Percentiles rank a stretch among this genome's conserved stretches.
phyloP scores from a whole-genome alignment of 1,140 invertebrate species.

The Panagrolaimus sp. region DNA sequence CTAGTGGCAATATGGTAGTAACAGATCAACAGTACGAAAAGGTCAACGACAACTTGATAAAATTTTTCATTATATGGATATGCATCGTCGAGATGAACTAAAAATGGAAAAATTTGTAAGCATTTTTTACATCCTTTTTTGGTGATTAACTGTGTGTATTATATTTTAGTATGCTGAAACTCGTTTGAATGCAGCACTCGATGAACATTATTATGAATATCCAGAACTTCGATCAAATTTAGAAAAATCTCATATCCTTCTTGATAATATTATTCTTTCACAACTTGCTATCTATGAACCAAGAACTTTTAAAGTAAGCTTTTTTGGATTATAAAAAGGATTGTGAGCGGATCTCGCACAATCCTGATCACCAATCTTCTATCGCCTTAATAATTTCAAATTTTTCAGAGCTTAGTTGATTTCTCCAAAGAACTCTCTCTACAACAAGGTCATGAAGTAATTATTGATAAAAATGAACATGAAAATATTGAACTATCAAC shows the following conservation, averaged over 20 bases:
- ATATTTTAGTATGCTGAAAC: slow-evolving; percentile 44
- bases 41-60: slow-evolving; percentile 42
- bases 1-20: slow-evolving; percentile 54
- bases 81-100: slow-evolving; percentile 46
- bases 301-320: slow-evolving; percentile 44
- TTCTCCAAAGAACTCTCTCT: slow-evolving; percentile 47
- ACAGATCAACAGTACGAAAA: slow-evolving; percentile 32
- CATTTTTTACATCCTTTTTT: background rate
- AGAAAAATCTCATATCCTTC: slow-evolving; percentile 45
- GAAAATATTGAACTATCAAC: slow-evolving; percentile 37
- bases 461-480: slow-evolving; percentile 24
- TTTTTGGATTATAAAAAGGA: slow-evolving; percentile 13
- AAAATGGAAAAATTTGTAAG: slow-evolving; percentile 11
- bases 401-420: slow-evolving; percentile 45
- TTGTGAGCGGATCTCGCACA: no score
- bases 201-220: slow-evolving; percentile 42
- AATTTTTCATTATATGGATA: slow-evolving; percentile 45
- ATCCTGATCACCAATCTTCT: no score
- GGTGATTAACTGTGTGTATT: background rate
- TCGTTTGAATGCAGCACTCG: slow-evolving; percentile 41
- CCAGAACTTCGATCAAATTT: slow-evolving; percentile 39
- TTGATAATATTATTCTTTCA: slow-evolving; percentile 44
- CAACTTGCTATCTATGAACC: slow-evolving; percentile 56
- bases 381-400: background rate
- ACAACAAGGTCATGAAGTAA: slow-evolving; percentile 34